Base-by-base conservation (phyloP, 2,888 invertebrate genomes). In the Trimorus sp. region DNA sequence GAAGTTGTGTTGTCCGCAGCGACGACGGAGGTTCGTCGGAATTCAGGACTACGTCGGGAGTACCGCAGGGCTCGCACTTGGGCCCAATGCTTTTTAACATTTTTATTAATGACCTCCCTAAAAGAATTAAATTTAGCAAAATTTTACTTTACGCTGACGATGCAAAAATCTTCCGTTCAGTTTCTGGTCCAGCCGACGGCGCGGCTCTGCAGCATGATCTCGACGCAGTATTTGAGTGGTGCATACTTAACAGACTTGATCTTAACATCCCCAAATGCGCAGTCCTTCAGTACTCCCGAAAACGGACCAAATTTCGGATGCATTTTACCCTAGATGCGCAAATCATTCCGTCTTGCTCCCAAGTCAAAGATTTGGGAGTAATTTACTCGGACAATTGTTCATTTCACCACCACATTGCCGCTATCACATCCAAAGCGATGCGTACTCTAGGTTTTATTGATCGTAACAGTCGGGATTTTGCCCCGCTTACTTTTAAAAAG, bases 41-140 rank as follows among this genome's bases (percentile, higher is more conserved):
- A 26, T 26, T 26, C n/a, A n/a, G n/a, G n/a, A n/a, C 26, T 26
- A 48, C 60, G 8, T 76, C 76, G 4, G 74, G 74, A 11, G 66
- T 74, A 0, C 65, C 74, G 8, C 74, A 74, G 14, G 74, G 65
- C 9, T 65, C 74, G 11, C 75, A 75, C 42, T 40, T 68, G 12
- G 69, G 76, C 1, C 68, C 69, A 0, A 15, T 62, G 7, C 51
- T 69, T 9, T 76, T 76, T 38, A 62, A 69, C 16, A 36, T 69
- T 8, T 76, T 69, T 54, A 66, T 76, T 38, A 69, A 76, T 16
- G 69, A 76, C 37, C 42, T 76, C 7, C 36, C 26, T 12, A 0
- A 0, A 5, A 0, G 6, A 0, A 15, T 76, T 1, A 11, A 15
- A 12, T 76, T 53, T 26, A 62, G 68, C 54, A 11, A 60, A 0